Evolutionary conservation across 2,888 invertebrate genomes (phyloP).

Genomic region (Xestobium rufovillosum): DNA sequence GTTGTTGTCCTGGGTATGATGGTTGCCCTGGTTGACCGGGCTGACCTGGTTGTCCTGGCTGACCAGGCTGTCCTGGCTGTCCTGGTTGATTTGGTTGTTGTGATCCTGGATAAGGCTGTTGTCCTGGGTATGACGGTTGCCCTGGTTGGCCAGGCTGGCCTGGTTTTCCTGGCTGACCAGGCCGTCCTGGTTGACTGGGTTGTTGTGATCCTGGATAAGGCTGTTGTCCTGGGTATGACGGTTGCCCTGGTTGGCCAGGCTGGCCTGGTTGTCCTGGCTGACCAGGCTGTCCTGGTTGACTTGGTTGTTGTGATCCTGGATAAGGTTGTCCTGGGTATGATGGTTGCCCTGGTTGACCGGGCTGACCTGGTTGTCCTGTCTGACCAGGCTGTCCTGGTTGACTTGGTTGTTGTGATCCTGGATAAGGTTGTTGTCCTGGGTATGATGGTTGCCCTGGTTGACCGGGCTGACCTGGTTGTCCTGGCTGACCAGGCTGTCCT

Average conservation of each 20-base stretch:
- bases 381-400: too few relatives aligned
- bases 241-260: slow-evolving; percentile 9
- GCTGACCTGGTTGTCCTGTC: too few relatives aligned
- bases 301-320: too few relatives aligned
- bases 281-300: too few relatives aligned
- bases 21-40: slow-evolving; percentile 48
- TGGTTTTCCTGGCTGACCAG: slow-evolving; percentile 15
- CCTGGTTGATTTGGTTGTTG: background rate
- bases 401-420: slow-evolving; percentile 10
- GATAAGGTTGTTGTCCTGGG: too few relatives aligned
- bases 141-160: slow-evolving; percentile 16
- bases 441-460: too few relatives aligned
- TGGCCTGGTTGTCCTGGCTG: background rate
- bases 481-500: too few relatives aligned
- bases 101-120: background rate
- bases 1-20: slow-evolving; percentile 42
- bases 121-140: slow-evolving; percentile 18
- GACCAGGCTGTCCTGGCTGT: background rate
- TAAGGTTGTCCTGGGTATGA: too few relatives aligned
- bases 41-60: slow-evolving; percentile 2
- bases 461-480: too few relatives aligned
- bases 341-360: too few relatives aligned
- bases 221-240: background rate
- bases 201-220: slow-evolving; percentile 10
- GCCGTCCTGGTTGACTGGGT: slow-evolving; percentile 12